Evolutionary conservation across 2,888 invertebrate genomes (phyloP).

Genomic region (Cotesia congregata): DNA sequence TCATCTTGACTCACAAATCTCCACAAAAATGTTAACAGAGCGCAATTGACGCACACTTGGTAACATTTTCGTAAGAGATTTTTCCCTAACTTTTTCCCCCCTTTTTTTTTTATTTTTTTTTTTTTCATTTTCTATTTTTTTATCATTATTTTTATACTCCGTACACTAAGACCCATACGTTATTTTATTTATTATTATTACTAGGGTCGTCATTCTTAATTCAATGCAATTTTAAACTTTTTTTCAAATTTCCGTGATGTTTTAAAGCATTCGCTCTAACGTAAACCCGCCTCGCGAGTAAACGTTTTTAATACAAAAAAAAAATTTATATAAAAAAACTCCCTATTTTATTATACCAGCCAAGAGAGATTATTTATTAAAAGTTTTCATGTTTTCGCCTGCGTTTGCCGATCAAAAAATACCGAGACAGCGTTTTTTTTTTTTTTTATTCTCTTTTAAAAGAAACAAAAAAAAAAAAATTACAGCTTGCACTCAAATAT

Average conservation of each 20-base stretch:
- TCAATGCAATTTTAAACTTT: background rate
- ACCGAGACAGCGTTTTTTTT: background rate
- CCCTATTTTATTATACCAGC: constrained; percentile 4
- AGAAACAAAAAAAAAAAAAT: background rate
- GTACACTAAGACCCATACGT: constrained; percentile 5
- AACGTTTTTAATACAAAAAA: constrained; percentile 25
- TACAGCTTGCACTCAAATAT: background rate
- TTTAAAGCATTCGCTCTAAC: constrained; percentile 8
- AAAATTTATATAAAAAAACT: background rate
- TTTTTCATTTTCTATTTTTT: background rate
- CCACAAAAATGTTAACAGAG: constrained; percentile 3
- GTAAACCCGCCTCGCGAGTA: constrained; percentile 32
- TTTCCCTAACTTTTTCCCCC: background rate
- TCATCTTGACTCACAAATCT: constrained; percentile 4
- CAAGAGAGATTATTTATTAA: background rate
- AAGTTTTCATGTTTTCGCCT: constrained; percentile 25
- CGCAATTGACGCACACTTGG: constrained; percentile 3
- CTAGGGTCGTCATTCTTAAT: constrained; percentile 8
- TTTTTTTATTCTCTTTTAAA: background rate
- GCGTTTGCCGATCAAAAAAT: constrained; percentile 20
- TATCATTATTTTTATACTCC: background rate
- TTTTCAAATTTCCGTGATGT: background rate
- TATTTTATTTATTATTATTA: background rate
- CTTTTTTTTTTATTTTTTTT: background rate
- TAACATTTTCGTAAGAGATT: constrained; percentile 8